Percentiles rank a stretch among this genome's conserved stretches.
phyloP scores from a whole-genome alignment of 2,888 invertebrate genomes.

The Molorchus minor region DNA sequence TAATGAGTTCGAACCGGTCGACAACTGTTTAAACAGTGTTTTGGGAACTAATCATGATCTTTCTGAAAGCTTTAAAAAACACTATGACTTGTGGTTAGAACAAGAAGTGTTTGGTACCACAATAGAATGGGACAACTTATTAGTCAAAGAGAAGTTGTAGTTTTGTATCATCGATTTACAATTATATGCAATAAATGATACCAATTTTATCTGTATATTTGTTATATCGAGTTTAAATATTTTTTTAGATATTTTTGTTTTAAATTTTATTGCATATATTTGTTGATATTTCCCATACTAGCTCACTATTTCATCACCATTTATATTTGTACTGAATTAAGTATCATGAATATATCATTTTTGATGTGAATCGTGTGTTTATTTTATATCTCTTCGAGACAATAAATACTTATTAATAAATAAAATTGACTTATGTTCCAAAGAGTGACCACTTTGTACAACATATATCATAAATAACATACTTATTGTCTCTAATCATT shows the following conservation, averaged over 20 bases:
- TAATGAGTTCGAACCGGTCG: slow-evolving; percentile 73
- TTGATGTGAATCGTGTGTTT: slow-evolving; percentile 9
- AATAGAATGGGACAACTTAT: slow-evolving; percentile 78
- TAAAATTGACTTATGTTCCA: slow-evolving; percentile 4
- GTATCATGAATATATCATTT: slow-evolving; percentile 18
- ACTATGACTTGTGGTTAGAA: slow-evolving; percentile 95
- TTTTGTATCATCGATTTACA: slow-evolving; percentile 13
- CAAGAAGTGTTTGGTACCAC: slow-evolving; percentile 93
- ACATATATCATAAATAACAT: too few relatives aligned
- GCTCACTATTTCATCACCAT: slow-evolving; percentile 10
- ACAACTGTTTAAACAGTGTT: slow-evolving; percentile 84
- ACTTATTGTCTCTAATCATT: too few relatives aligned
- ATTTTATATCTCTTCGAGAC: slow-evolving; percentile 11
- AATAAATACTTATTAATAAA: slow-evolving; percentile 3
- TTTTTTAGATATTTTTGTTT: slow-evolving; percentile 24
- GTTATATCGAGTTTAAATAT: not conserved
- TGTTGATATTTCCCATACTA: not conserved
- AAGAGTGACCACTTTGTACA: too few relatives aligned
- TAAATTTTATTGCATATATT: slow-evolving; percentile 32
- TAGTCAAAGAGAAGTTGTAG: slow-evolving; percentile 42
- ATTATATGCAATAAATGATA: slow-evolving; percentile 31
- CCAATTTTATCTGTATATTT: slow-evolving; percentile 19
- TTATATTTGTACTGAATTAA: slow-evolving; percentile 26
- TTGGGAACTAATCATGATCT: slow-evolving; percentile 79
- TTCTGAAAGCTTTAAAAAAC: slow-evolving; percentile 93